Evolutionary conservation across 2,797 vertebrate genomes (phyloP).

Genomic region (Microtus agrestis): DNA sequence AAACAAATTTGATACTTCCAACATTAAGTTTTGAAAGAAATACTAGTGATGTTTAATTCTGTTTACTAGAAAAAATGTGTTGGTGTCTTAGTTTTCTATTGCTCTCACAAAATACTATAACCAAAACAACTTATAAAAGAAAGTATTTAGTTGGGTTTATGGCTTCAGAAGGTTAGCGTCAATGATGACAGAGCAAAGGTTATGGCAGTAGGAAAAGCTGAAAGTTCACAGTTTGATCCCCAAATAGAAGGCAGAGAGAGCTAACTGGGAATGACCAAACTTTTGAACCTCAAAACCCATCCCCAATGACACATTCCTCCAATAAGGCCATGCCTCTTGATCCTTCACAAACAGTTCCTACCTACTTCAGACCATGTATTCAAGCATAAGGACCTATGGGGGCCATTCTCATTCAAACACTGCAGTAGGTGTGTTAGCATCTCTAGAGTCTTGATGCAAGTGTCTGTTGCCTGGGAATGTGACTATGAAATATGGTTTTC

Average conservation of each 20-base stretch:
- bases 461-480: not conserved
- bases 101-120: not conserved
- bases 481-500: not conserved
- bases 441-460: not conserved
- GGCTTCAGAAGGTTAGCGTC: not conserved
- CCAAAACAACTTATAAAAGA: not conserved
- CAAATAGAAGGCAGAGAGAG: not conserved
- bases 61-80: not conserved
- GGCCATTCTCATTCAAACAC: not conserved
- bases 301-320: not conserved
- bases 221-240: not conserved
- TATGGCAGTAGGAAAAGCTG: not conserved
- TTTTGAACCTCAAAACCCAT: not conserved
- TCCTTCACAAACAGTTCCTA: not conserved
- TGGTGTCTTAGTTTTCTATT: not conserved
- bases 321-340: not conserved
- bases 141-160: not conserved
- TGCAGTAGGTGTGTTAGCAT: not conserved
- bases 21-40: slow-evolving; percentile 21
- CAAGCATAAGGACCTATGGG: not conserved
- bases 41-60: not conserved
- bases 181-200: not conserved
- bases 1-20: slow-evolving; percentile 40
- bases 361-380: not conserved
- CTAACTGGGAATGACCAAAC: not conserved